These are phyloP conservation scores for Saguinus imperator DNA, from an alignment of 2,113 vertebrate species.

Conservation along the genomic window DNA sequence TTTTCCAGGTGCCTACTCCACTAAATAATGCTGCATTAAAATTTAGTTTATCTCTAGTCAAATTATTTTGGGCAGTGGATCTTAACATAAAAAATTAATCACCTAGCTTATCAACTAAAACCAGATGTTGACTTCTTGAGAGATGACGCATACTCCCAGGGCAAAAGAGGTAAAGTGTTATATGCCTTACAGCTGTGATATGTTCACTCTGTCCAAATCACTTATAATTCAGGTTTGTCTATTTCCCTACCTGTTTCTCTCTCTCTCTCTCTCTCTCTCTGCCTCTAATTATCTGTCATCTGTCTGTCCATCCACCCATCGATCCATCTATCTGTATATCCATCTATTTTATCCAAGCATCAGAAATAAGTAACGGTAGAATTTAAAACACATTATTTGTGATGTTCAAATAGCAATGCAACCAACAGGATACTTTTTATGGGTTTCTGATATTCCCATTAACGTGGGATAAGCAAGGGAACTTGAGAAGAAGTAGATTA, in stretches of 20 bases:
- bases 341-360: neutral
- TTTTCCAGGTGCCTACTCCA: neutral
- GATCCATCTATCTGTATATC: neutral
- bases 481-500: neutral
- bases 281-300: neutral
- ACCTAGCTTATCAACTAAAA: neutral
- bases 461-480: neutral
- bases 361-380: neutral
- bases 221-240: neutral
- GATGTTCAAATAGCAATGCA: neutral
- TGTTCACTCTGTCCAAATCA: neutral
- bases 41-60: neutral
- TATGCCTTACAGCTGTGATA: neutral
- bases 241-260: neutral
- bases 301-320: neutral
- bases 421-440: neutral
- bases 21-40: neutral
- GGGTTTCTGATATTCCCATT: neutral
- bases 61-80: neutral
- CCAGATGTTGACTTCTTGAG: neutral
- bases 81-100: slow-evolving; percentile 12
- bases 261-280: neutral
- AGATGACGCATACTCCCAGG: neutral
- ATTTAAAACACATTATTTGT: neutral
- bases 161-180: neutral